A percentile compares a stretch with the other conserved stretches of the same genome.
Evolutionary conservation across 23 tunicate genomes (phyloP).

Genomic region (Ciona savignyi): DNA sequence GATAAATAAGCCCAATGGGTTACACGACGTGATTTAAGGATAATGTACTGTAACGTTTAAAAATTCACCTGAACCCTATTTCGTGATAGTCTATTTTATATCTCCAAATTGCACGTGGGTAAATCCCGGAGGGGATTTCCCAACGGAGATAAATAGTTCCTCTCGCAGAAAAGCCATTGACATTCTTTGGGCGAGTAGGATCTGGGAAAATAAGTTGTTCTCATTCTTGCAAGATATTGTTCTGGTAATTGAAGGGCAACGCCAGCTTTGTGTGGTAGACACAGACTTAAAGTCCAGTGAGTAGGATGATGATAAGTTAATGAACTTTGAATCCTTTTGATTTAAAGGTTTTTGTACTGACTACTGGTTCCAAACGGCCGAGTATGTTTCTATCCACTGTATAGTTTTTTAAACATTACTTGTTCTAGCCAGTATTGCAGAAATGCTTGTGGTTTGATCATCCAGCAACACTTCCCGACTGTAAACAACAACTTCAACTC

Average conservation of each 20-base stretch:
- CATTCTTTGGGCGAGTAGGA: constrained; percentile 1
- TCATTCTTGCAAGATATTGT: too few relatives aligned
- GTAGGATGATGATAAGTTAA: too few relatives aligned
- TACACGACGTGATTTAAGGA: too few relatives aligned
- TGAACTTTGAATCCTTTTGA: too few relatives aligned
- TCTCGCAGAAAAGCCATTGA: constrained; percentile 3
- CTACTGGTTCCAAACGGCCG: too few relatives aligned
- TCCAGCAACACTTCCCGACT: not conserved
- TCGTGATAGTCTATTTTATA: constrained; percentile 2
- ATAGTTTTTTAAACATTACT: not conserved
- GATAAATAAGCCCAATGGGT: too few relatives aligned
- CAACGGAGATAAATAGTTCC: constrained; percentile 13
- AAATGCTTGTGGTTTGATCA: not conserved
- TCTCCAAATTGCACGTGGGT: not conserved
- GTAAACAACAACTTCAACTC: not conserved
- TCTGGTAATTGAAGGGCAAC: too few relatives aligned
- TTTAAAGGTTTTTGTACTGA: too few relatives aligned
- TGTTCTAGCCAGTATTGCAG: constrained; percentile 6
- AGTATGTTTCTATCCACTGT: not conserved
- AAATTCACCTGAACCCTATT: too few relatives aligned
- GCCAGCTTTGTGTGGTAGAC: too few relatives aligned
- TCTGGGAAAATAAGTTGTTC: too few relatives aligned
- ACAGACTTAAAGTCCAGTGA: not conserved
- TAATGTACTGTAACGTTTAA: too few relatives aligned
- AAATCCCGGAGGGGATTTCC: constrained; percentile 2